Percentiles rank a stretch among this genome's conserved stretches.
Evolutionary conservation across 2,113 vertebrate genomes (phyloP).

Genomic region (Megaceryle torquata): DNA sequence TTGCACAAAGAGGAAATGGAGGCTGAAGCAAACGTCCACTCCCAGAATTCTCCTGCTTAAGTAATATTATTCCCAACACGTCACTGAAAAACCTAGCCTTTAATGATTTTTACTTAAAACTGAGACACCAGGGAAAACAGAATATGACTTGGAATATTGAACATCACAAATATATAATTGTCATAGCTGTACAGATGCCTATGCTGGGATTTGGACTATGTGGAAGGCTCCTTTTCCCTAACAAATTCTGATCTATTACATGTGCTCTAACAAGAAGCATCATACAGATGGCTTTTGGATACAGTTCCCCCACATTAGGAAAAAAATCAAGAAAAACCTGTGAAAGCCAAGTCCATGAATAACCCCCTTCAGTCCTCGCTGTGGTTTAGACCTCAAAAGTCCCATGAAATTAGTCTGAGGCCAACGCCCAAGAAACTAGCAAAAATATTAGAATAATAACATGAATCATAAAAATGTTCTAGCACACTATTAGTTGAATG

Average conservation of each 20-base stretch:
- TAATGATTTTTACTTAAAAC: background rate
- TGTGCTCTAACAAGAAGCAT: background rate
- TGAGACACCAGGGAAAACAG: background rate
- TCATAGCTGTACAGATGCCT: background rate
- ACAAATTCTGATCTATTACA: background rate
- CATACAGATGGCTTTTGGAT: background rate
- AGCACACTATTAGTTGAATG: background rate
- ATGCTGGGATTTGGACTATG: background rate
- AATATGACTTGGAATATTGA: background rate
- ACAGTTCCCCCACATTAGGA: background rate
- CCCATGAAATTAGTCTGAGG: background rate
- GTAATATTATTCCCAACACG: background rate
- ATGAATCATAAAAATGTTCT: background rate
- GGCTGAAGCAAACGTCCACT: background rate
- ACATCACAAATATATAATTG: background rate
- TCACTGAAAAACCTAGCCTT: background rate
- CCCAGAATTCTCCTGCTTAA: background rate
- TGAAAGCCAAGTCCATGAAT: background rate
- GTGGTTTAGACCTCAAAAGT: background rate
- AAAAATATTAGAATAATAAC: slow-evolving; percentile 3
- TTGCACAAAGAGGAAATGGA: background rate
- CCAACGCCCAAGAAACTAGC: background rate
- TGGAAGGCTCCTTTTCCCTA: background rate
- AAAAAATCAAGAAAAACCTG: background rate
- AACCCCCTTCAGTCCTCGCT: background rate